phyloP scores from a whole-genome alignment of 1,140 invertebrate species.

The Macrotrachela quadricornifera region DNA sequence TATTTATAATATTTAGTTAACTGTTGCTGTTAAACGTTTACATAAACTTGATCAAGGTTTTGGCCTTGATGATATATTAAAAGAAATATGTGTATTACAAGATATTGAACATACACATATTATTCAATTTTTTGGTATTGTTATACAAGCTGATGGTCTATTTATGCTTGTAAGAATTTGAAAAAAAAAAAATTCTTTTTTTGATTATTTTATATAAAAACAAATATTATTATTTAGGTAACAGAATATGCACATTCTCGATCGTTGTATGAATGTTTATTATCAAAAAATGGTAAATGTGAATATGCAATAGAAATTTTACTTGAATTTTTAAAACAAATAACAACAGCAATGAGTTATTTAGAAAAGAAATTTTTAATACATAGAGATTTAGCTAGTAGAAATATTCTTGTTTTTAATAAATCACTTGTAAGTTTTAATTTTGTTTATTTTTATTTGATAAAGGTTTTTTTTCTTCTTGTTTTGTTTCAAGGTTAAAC shows the following conservation, averaged over 20 bases:
- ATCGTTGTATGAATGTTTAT: constrained; percentile 57
- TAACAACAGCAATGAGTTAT: constrained; percentile 83
- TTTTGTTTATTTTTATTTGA: neutral
- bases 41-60: constrained; percentile 38
- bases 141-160: constrained; percentile 36
- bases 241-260: constrained; percentile 82
- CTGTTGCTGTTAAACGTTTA: constrained; percentile 77
- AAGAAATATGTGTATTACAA: constrained; percentile 93
- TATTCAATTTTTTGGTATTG: constrained; percentile 75
- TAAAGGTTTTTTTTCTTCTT: neutral
- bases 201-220: no score
- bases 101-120: constrained; percentile 74
- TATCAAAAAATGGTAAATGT: constrained; percentile 38
- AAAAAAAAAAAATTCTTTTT: no score
- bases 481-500: constrained; percentile 47
- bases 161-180: constrained; percentile 92
- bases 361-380: constrained; percentile 73
- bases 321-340: constrained; percentile 40
- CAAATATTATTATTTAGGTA: constrained; percentile 33
- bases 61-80: constrained; percentile 68
- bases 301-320: constrained; percentile 37
- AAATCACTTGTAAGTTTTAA: constrained; percentile 44
- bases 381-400: constrained; percentile 36
- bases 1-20: constrained; percentile 1
- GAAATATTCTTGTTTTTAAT: constrained; percentile 64